Evolutionary conservation across 2,113 vertebrate genomes (phyloP).

Genomic region (Raphicerus campestris): DNA sequence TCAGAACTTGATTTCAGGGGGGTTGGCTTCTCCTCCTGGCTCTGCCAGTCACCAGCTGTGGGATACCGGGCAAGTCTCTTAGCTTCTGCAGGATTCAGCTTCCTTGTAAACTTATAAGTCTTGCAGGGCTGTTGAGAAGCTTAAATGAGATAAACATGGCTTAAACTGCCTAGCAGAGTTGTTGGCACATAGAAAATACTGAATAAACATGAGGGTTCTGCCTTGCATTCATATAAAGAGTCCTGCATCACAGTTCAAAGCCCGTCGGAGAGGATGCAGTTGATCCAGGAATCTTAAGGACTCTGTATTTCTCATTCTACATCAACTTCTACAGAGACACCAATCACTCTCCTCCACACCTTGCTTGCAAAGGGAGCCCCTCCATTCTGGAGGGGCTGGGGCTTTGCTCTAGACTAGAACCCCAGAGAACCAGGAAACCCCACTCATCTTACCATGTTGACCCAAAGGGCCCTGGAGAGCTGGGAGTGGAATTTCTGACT

Average conservation of each 20-base stretch:
- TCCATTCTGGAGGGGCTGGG: background rate
- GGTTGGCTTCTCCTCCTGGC: background rate
- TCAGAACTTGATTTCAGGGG: background rate
- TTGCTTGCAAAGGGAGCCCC: too few species aligned
- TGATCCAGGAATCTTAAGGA: background rate
- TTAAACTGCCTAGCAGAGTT: background rate
- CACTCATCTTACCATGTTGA: slow-evolving; percentile 84
- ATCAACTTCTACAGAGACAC: rapidly evolving
- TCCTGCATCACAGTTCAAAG: background rate
- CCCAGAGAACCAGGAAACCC: background rate
- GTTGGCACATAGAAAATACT: background rate
- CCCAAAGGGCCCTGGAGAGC: slow-evolving; percentile 92
- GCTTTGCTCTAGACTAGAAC: background rate
- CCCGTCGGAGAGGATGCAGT: background rate
- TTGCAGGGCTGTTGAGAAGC: background rate
- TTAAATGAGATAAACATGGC: background rate
- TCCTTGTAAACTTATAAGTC: background rate
- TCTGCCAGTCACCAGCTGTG: background rate
- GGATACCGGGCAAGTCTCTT: background rate
- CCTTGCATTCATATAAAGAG: background rate
- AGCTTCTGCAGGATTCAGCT: background rate
- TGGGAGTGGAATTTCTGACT: slow-evolving; percentile 90
- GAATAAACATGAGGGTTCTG: background rate
- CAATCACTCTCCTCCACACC: background rate
- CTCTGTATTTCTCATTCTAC: background rate